Evolutionary conservation across 92 coral and sea anemone genomes (phyloP).

Genomic region (Palythoa caribaeorum): DNA sequence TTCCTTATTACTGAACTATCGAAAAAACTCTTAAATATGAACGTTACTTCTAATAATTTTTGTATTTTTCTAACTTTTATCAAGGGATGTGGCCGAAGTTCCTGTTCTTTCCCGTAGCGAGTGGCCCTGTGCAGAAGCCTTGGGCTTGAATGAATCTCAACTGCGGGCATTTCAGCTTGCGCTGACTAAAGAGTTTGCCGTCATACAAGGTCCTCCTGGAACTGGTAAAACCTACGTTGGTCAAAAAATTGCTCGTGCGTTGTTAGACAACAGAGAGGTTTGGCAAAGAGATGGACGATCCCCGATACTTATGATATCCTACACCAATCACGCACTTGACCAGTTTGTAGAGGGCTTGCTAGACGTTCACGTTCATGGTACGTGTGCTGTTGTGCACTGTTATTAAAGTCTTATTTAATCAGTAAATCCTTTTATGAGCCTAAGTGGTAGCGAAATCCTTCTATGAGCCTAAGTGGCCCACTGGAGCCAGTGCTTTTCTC

Average conservation of each 20-base stretch:
- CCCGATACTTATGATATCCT: slow-evolving; percentile 89
- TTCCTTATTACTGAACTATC: too few species aligned
- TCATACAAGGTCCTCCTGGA: slow-evolving; percentile 98
- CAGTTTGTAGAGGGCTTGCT: slow-evolving; percentile 89
- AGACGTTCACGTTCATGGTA: slow-evolving; percentile 49
- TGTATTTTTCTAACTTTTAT: neutral
- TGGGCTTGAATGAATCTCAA: slow-evolving; percentile 91
- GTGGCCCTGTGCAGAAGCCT: slow-evolving; percentile 85
- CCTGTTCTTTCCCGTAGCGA: slow-evolving; percentile 51
- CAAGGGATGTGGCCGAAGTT: neutral
- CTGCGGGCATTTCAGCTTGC: slow-evolving; percentile 87
- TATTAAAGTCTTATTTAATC: neutral
- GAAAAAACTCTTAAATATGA: too few species aligned
- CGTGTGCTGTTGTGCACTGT: neutral
- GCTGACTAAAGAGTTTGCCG: slow-evolving; percentile 81
- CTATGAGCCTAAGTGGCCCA: too few species aligned
- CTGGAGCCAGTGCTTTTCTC: too few species aligned
- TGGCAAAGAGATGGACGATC: slow-evolving; percentile 55
- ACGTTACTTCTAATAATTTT: neutral
- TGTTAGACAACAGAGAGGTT: slow-evolving; percentile 64
- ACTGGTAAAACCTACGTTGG: slow-evolving; percentile 97
- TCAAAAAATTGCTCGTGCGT: slow-evolving; percentile 83
- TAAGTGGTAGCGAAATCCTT: too few species aligned
- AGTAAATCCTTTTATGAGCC: too few species aligned
- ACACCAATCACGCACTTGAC: slow-evolving; percentile 94